These are phyloP conservation scores for Marmota monax DNA, from an alignment of 2,113 vertebrate genomes.

Conservation along the genomic window DNA sequence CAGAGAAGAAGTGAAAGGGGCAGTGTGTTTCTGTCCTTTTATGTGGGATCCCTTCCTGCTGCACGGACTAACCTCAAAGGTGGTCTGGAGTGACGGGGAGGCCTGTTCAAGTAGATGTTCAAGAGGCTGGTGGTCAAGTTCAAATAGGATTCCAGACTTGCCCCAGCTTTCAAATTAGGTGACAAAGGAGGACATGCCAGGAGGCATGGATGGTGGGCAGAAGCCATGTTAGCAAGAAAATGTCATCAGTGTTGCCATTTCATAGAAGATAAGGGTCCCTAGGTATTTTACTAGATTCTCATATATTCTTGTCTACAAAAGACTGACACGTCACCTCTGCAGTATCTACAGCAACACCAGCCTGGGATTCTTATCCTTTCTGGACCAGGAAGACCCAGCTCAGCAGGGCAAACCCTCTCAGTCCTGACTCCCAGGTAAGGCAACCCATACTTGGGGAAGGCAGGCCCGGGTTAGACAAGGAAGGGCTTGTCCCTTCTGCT, in stretches of 20 bases:
- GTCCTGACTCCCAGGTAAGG: neutral
- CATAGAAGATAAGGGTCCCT: neutral
- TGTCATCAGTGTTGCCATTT: neutral
- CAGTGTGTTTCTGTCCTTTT: neutral
- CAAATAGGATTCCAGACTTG: neutral
- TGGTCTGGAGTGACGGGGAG: neutral
- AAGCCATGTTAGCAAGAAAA: conserved; percentile 44
- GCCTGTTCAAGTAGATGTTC: neutral
- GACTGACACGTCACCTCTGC: neutral
- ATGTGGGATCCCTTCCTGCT: neutral
- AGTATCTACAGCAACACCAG: rapidly evolving
- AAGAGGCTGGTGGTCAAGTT: neutral
- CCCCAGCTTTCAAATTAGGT: neutral
- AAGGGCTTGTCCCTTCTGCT: neutral
- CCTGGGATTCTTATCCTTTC: neutral
- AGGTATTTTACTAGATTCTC: neutral
- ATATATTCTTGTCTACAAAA: neutral
- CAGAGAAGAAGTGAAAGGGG: conserved; percentile 69
- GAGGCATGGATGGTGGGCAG: neutral
- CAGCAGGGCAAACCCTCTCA: neutral
- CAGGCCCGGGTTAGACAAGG: neutral
- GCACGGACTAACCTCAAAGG: neutral
- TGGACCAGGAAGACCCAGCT: neutral
- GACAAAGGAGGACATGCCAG: conserved; percentile 37
- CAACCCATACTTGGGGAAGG: neutral